phyloP scores from a whole-genome alignment of 2,797 vertebrate species.

The Cacajao melanocephalus region DNA sequence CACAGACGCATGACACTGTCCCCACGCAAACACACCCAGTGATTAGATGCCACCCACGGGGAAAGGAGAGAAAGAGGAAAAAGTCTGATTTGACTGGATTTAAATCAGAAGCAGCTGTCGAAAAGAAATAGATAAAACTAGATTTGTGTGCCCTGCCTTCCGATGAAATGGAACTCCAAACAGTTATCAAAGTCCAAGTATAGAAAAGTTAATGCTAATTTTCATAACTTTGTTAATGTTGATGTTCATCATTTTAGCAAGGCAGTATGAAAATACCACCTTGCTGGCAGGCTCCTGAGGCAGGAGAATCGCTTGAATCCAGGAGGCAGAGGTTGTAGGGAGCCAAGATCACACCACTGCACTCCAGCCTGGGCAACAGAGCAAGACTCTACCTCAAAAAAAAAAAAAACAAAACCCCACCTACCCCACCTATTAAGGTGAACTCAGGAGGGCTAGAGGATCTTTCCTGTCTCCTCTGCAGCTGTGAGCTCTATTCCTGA shows the following conservation, averaged over 20 bases:
- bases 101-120: background rate
- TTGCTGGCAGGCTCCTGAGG: too few species aligned
- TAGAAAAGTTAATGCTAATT: background rate
- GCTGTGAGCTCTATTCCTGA: background rate
- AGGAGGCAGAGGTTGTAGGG: too few species aligned
- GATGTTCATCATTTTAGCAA: background rate
- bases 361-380: too few species aligned
- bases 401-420: too few species aligned
- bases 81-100: background rate
- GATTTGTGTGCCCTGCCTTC: background rate
- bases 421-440: background rate
- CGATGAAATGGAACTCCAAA: background rate
- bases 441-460: background rate
- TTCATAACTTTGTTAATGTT: background rate
- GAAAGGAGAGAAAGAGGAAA: background rate
- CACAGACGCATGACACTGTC: background rate
- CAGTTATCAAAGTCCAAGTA: background rate
- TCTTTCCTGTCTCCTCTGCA: background rate
- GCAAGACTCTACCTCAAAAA: too few species aligned
- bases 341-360: too few species aligned
- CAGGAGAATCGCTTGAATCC: too few species aligned
- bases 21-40: background rate
- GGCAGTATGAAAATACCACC: background rate
- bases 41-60: background rate
- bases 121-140: background rate